These are phyloP conservation scores for Copidosoma floridanum DNA, from an alignment of 1,140 invertebrate genomes.

Conservation along the genomic window DNA sequence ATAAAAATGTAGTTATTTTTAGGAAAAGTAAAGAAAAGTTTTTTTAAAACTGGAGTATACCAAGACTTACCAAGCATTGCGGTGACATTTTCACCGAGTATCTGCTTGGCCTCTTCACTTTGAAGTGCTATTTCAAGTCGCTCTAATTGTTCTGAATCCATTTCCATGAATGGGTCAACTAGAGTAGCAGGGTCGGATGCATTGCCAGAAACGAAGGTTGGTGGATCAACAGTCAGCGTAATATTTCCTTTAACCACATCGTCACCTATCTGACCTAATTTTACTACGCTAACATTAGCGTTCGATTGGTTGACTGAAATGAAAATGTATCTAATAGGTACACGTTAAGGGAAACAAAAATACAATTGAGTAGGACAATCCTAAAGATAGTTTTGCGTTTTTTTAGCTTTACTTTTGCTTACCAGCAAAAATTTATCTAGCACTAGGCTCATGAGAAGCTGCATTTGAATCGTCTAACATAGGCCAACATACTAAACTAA, in stretches of 20 bases:
- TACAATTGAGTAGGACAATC: too few species aligned
- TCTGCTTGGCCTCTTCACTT: constrained; percentile 62
- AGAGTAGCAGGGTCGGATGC: constrained; percentile 32
- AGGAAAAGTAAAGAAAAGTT: too few species aligned
- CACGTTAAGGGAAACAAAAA: too few species aligned
- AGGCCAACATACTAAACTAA: too few species aligned
- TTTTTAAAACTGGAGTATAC: constrained; percentile 13
- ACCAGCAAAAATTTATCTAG: too few species aligned
- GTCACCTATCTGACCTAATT: constrained; percentile 49
- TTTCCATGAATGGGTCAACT: constrained; percentile 59
- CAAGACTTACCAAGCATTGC: constrained; percentile 54
- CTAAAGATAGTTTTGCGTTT: too few species aligned
- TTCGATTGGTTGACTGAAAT: constrained; percentile 54
- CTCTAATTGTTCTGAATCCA: constrained; percentile 62
- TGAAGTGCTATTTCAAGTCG: constrained; percentile 60
- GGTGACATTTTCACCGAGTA: constrained; percentile 60
- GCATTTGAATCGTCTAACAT: too few species aligned
- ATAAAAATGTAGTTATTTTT: constrained; percentile 33
- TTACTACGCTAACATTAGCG: constrained; percentile 55
- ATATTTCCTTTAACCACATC: constrained; percentile 46
- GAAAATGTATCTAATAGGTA: too few species aligned
- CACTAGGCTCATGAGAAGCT: too few species aligned
- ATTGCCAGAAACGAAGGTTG: constrained; percentile 31
- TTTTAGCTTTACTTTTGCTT: too few species aligned
- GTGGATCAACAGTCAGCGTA: constrained; percentile 53